Evolutionary conservation across 2,888 invertebrate species (phyloP).

Genomic region (Habroteleia sp.): DNA sequence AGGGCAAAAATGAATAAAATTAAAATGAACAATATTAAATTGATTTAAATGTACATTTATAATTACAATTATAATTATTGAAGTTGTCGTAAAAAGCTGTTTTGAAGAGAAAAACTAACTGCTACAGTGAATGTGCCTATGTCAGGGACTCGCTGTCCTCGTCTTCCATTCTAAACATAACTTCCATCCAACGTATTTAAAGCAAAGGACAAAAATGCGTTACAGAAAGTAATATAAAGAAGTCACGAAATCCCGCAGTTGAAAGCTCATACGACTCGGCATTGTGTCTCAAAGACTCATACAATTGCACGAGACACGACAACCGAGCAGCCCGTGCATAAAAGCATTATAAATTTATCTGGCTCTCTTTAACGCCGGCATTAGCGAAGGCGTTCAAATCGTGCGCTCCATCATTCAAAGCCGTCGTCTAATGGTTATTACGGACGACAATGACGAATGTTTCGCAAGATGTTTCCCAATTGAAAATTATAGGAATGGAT

Average conservation of each 20-base stretch:
- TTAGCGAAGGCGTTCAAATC: constrained; percentile 58
- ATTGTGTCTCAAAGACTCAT: constrained; percentile 46
- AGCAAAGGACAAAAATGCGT: constrained; percentile 12
- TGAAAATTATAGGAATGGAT: constrained; percentile 58
- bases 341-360: constrained; percentile 51
- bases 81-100: too few species aligned
- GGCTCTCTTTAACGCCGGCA: constrained; percentile 53
- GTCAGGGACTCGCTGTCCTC: too few species aligned
- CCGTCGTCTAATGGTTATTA: constrained; percentile 43
- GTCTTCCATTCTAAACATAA: too few species aligned
- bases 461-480: constrained; percentile 57
- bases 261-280: constrained; percentile 30
- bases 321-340: constrained; percentile 30
- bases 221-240: constrained; percentile 33
- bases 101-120: too few species aligned
- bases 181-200: too few species aligned
- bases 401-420: constrained; percentile 50
- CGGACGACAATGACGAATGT: constrained; percentile 59
- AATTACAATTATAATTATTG: too few species aligned
- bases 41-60: too few species aligned
- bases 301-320: constrained; percentile 40
- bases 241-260: constrained; percentile 37
- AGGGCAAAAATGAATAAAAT: too few species aligned
- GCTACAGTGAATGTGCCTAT: too few species aligned
- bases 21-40: too few species aligned